These are phyloP conservation scores for Epirrhoe alternata DNA, from an alignment of 2,888 invertebrate species.

Conservation along the genomic window DNA sequence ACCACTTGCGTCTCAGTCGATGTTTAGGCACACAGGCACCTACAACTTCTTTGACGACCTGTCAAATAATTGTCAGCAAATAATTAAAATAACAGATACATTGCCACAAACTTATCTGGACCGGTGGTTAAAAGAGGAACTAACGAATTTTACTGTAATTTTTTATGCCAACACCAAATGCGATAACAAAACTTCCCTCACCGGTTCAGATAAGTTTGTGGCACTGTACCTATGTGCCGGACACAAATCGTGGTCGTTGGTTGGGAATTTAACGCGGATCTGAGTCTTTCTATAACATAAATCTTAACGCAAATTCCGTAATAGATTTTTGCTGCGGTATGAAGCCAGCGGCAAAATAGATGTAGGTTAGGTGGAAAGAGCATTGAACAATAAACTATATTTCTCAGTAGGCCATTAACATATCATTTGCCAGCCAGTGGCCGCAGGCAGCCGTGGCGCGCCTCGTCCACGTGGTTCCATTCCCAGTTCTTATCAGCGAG, in stretches of 20 bases:
- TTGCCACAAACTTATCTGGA: too few relatives aligned
- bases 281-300: neutral
- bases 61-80: too few relatives aligned
- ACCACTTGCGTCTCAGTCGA: too few relatives aligned
- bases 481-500: slow-evolving; percentile 38
- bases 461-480: slow-evolving; percentile 46
- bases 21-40: too few relatives aligned
- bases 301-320: slow-evolving; percentile 7
- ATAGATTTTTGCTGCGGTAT: slow-evolving; percentile 8
- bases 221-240: too few relatives aligned
- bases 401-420: slow-evolving; percentile 74
- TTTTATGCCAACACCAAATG: too few relatives aligned
- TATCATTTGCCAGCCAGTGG: slow-evolving; percentile 64
- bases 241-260: neutral
- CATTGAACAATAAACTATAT: slow-evolving; percentile 69
- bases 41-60: too few relatives aligned
- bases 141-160: too few relatives aligned
- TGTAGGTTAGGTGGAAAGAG: slow-evolving; percentile 47
- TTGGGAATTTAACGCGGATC: neutral
- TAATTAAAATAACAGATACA: too few relatives aligned
- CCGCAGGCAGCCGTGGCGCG: slow-evolving; percentile 54
- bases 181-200: too few relatives aligned
- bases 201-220: too few relatives aligned
- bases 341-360: slow-evolving; percentile 34
- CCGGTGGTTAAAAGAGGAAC: too few relatives aligned